phyloP scores from a whole-genome alignment of 1,140 invertebrate genomes.

The Aphelinus atriplicis region DNA sequence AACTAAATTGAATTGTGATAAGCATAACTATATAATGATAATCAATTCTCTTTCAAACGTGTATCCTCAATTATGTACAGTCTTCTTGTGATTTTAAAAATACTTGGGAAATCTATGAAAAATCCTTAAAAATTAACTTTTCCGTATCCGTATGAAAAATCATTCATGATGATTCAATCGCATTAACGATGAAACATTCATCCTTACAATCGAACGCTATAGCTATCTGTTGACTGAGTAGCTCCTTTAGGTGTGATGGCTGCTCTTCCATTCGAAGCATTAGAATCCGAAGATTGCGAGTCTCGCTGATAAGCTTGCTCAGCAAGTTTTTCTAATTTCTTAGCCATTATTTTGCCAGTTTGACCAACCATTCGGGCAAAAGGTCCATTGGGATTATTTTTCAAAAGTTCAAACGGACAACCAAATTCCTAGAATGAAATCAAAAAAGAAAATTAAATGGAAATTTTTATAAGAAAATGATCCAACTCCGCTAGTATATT shows the following conservation, averaged over 20 bases:
- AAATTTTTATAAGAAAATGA: background rate
- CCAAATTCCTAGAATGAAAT: constrained; percentile 71
- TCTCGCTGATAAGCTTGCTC: constrained; percentile 26
- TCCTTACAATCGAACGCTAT: constrained; percentile 23
- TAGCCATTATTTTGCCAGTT: constrained; percentile 63
- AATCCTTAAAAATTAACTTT: no score
- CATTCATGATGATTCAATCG: no score
- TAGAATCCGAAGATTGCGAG: background rate
- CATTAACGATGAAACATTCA: no score
- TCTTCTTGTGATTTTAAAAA: constrained; percentile 16
- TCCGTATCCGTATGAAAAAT: no score
- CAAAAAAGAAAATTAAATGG: constrained; percentile 38
- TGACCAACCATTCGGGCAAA: constrained; percentile 68
- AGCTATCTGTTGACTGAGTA: background rate
- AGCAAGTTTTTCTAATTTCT: constrained; percentile 48
- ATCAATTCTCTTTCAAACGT: no score
- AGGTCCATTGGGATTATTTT: constrained; percentile 62
- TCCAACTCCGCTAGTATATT: no score
- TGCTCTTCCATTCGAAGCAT: no score
- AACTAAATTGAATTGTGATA: constrained; percentile 17
- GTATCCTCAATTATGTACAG: constrained; percentile 19
- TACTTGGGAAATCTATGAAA: background rate
- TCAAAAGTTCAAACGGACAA: constrained; percentile 73
- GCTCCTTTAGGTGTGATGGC: background rate
- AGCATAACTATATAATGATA: constrained; percentile 9